Percentiles rank a stretch among this genome's conserved stretches.
These are phyloP conservation scores for Thereva nobilitata DNA, from an alignment of 2,888 invertebrate genomes.

Conservation along the genomic window DNA sequence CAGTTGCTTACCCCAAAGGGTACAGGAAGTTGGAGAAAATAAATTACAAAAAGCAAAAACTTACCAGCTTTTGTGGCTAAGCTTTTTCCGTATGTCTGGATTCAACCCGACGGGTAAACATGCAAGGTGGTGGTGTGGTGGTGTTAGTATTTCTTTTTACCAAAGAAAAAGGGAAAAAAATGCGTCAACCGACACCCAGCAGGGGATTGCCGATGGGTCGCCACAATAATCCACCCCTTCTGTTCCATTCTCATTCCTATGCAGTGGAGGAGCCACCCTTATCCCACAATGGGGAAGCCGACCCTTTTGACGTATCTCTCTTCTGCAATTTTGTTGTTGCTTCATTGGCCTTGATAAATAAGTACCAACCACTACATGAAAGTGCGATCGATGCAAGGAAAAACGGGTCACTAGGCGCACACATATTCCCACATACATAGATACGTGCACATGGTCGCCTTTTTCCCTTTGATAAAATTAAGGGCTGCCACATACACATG, in stretches of 20 bases:
- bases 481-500: conserved; percentile 10
- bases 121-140: too few species aligned
- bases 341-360: conserved; percentile 38
- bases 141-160: too few species aligned
- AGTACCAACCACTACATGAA: conserved; percentile 34
- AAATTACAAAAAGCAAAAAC: too few species aligned
- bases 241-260: too few species aligned
- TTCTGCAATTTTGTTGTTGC: conserved; percentile 25
- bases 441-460: background rate
- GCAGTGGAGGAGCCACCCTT: too few species aligned
- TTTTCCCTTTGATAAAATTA: conserved; percentile 11
- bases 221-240: too few species aligned
- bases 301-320: conserved; percentile 28
- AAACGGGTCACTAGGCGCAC: conserved; percentile 34
- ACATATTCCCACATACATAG: background rate
- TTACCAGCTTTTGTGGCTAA: too few species aligned
- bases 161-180: too few species aligned
- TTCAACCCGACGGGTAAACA: too few species aligned
- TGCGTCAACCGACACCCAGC: too few species aligned
- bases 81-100: too few species aligned
- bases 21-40: conserved; percentile 9
- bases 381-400: conserved; percentile 37
- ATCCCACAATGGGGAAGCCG: conserved; percentile 6
- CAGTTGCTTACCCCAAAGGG: background rate
- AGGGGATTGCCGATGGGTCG: too few species aligned